Evolutionary conservation across 1,140 invertebrate species (phyloP).

Genomic region (Arion vulgaris): DNA sequence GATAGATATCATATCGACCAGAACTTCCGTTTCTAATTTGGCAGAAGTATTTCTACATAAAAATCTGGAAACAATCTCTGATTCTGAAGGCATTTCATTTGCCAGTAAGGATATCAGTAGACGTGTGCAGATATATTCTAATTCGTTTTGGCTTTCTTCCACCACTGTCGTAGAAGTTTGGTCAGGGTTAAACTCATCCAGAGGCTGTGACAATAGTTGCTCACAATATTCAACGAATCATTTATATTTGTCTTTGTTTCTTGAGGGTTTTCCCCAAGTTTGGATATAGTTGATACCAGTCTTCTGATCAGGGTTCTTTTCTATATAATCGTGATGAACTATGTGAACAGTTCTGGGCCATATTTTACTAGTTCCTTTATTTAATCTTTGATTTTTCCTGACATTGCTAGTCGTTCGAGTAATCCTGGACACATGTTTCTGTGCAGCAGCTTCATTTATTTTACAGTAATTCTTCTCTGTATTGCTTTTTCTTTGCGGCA

Average conservation of each 20-base stretch:
- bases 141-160: no score
- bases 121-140: neutral
- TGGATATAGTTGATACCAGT: neutral
- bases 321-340: neutral
- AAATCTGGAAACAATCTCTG: neutral
- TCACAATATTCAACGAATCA: neutral
- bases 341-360: slow-evolving; percentile 5
- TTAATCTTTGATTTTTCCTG: neutral
- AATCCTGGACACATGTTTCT: neutral
- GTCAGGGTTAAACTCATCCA: no score
- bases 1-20: neutral
- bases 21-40: neutral
- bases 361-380: neutral
- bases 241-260: neutral
- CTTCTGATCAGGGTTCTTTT: neutral
- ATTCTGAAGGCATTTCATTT: neutral
- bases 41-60: neutral
- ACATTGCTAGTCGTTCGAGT: neutral
- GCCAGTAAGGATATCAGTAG: neutral
- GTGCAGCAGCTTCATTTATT: neutral
- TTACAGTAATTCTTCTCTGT: neutral
- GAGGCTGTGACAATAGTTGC: no score
- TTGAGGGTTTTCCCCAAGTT: neutral
- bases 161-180: no score
- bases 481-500: neutral